These are phyloP conservation scores for Netelia virgata DNA, from an alignment of 2,888 invertebrate genomes.

Conservation along the genomic window DNA sequence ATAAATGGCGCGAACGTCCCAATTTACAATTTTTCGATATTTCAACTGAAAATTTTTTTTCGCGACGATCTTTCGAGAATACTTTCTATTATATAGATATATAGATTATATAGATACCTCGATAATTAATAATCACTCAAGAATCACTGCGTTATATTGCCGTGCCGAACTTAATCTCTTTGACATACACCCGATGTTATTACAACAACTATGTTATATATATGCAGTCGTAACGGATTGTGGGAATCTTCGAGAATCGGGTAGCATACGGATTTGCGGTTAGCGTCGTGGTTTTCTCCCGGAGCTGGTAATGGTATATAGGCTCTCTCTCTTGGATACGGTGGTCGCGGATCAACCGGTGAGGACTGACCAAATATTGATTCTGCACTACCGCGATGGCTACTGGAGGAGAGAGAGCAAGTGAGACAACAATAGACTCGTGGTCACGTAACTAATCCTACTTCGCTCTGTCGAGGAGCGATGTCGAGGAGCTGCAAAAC, in stretches of 20 bases:
- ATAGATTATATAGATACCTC: too few species aligned
- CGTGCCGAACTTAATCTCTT: background rate
- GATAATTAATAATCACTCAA: too few species aligned
- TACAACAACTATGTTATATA: background rate
- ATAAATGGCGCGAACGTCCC: background rate
- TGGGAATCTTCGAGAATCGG: constrained; percentile 52
- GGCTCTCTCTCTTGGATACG: constrained; percentile 42
- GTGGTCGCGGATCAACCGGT: constrained; percentile 64
- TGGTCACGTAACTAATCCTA: constrained; percentile 64
- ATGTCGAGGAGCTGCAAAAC: constrained; percentile 47
- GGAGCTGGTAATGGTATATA: constrained; percentile 36
- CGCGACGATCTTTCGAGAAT: too few species aligned
- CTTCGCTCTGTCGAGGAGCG: constrained; percentile 37
- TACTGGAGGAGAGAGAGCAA: constrained; percentile 43
- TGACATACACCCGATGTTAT: background rate
- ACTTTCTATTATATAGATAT: too few species aligned
- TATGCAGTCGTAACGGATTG: background rate
- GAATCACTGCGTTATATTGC: too few species aligned
- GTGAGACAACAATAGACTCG: constrained; percentile 51
- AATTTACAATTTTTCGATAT: background rate
- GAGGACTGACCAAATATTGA: constrained; percentile 66
- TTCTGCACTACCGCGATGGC: constrained; percentile 49
- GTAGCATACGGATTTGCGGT: constrained; percentile 61
- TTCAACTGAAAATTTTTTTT: too few species aligned
- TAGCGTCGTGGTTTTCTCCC: constrained; percentile 51